These are phyloP conservation scores for Accipiter minullus DNA, from an alignment of 2,797 vertebrate genomes.

Conservation along the genomic window DNA sequence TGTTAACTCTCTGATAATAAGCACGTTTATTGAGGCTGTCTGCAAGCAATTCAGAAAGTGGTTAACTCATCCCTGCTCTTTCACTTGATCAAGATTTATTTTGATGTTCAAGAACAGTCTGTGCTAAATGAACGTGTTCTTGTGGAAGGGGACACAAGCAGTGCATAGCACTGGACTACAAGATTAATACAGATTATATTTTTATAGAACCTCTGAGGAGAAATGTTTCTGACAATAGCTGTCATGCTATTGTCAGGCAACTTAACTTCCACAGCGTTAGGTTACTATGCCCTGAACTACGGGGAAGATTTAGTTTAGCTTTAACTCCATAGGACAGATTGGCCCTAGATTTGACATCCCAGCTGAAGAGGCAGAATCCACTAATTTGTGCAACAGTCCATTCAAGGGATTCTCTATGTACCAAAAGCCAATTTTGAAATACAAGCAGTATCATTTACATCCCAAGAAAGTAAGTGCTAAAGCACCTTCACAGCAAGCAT, in stretches of 20 bases:
- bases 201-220: conserved; percentile 7
- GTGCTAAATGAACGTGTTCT: not conserved
- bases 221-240: conserved; percentile 44
- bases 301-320: not conserved
- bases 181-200: not conserved
- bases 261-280: not conserved
- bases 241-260: not conserved
- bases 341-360: not conserved
- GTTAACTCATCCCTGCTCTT: not conserved
- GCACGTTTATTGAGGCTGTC: not conserved
- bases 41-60: not conserved
- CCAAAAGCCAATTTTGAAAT: conserved; percentile 2
- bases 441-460: not conserved
- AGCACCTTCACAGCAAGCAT: not conserved
- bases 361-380: not conserved
- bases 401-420: not conserved
- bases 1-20: not conserved
- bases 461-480: not conserved
- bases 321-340: not conserved
- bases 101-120: not conserved
- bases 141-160: not conserved
- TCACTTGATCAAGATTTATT: not conserved
- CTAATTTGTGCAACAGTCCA: not conserved
- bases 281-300: not conserved
- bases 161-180: not conserved